Evolutionary conservation across 2,113 vertebrate species (phyloP).

Genomic region (Otolemur garnettii): DNA sequence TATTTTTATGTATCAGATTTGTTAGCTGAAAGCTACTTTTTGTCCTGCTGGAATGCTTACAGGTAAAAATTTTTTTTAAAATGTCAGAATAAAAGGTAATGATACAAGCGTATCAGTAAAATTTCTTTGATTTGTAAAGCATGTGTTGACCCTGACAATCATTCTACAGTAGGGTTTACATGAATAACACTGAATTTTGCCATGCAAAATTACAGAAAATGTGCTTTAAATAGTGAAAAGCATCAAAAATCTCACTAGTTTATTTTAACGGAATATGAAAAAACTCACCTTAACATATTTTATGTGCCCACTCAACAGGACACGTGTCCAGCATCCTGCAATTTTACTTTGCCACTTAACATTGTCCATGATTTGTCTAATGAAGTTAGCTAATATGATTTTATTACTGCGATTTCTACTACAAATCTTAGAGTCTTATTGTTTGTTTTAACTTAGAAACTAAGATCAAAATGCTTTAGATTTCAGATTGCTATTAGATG

Average conservation of each 20-base stretch:
- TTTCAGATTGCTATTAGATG: conserved; percentile 87
- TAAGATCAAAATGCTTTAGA: conserved; percentile 87
- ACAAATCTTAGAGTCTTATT: conserved; percentile 72
- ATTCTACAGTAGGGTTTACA: background rate
- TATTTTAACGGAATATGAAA: conserved; percentile 43
- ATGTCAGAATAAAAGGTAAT: conserved; percentile 2
- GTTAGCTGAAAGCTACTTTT: background rate
- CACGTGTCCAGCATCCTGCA: conserved; percentile 49
- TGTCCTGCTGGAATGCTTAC: background rate
- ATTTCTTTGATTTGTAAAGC: background rate
- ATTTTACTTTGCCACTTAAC: conserved; percentile 62
- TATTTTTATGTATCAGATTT: background rate
- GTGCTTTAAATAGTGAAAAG: conserved; percentile 10
- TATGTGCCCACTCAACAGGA: conserved; percentile 19
- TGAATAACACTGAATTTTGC: background rate
- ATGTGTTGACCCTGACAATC: background rate
- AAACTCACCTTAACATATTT: conserved; percentile 43
- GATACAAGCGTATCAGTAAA: conserved; percentile 18
- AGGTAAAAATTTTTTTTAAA: background rate
- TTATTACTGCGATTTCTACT: conserved; percentile 80
- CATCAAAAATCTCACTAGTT: background rate
- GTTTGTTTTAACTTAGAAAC: conserved; percentile 80
- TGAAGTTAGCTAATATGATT: conserved; percentile 82
- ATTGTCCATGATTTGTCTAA: conserved; percentile 78
- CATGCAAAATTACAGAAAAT: background rate